Percentiles rank a stretch among this genome's conserved stretches.
Evolutionary conservation across 2,888 invertebrate genomes (phyloP).

Genomic region (Agrochola litura): DNA sequence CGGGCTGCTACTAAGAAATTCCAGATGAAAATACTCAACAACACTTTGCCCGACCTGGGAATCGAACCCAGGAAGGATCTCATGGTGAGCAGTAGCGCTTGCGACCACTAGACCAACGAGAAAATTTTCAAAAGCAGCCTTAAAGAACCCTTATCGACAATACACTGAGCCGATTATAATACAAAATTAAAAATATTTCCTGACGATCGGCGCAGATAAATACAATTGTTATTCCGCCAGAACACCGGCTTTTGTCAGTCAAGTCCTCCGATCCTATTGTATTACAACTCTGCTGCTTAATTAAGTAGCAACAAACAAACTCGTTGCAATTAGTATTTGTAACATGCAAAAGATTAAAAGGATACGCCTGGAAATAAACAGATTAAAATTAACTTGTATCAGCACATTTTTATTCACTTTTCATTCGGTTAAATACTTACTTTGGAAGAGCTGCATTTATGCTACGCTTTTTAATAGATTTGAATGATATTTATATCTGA

Average conservation of each 20-base stretch:
- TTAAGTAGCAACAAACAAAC: constrained; percentile 3
- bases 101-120: no score
- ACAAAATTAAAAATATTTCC: not conserved
- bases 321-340: not conserved
- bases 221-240: constrained; percentile 11
- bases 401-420: constrained; percentile 12
- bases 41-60: no score
- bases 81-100: no score
- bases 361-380: not conserved
- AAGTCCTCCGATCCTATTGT: constrained; percentile 1
- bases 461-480: not conserved
- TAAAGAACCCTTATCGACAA: not conserved
- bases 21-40: not conserved
- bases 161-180: not conserved
- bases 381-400: not conserved
- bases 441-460: not conserved
- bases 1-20: not conserved
- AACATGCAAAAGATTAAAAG: constrained; percentile 17
- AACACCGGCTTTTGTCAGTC: constrained; percentile 8
- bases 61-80: not conserved
- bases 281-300: not conserved
- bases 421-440: not conserved
- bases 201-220: not conserved
- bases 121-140: no score
- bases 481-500: not conserved